Percentiles rank a stretch among this genome's conserved stretches.
Evolutionary conservation across 2,113 vertebrate genomes (phyloP).

Genomic region (Balaeniceps rex): DNA sequence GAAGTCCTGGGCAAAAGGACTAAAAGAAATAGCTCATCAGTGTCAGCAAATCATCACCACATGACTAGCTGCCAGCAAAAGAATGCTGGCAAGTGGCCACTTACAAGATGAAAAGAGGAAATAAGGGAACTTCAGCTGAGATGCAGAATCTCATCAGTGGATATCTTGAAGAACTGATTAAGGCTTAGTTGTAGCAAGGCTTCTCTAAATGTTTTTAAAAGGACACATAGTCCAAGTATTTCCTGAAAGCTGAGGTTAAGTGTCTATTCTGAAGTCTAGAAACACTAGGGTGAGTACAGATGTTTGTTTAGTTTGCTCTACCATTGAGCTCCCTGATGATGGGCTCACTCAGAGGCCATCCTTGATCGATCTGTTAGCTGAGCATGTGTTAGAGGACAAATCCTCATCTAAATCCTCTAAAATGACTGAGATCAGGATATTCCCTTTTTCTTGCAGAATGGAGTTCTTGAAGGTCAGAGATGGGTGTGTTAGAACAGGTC

Average conservation of each 20-base stretch:
- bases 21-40: background rate
- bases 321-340: background rate
- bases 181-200: background rate
- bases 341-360: background rate
- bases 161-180: background rate
- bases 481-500: background rate
- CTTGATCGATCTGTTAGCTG: background rate
- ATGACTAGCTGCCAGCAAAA: background rate
- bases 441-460: background rate
- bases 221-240: background rate
- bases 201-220: background rate
- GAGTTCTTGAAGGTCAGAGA: background rate
- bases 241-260: background rate
- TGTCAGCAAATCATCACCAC: background rate
- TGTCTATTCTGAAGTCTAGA: background rate
- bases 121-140: background rate
- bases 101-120: background rate
- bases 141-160: background rate
- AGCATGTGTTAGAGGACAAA: background rate
- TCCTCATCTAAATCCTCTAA: background rate
- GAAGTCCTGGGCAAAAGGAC: background rate
- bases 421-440: background rate
- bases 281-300: background rate
- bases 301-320: background rate
- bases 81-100: background rate